A percentile compares a stretch with the other conserved stretches of the same genome.
Conservation (phyloP, 2,888 invertebrate genomes). For the Mamestra brassicae region DNA sequence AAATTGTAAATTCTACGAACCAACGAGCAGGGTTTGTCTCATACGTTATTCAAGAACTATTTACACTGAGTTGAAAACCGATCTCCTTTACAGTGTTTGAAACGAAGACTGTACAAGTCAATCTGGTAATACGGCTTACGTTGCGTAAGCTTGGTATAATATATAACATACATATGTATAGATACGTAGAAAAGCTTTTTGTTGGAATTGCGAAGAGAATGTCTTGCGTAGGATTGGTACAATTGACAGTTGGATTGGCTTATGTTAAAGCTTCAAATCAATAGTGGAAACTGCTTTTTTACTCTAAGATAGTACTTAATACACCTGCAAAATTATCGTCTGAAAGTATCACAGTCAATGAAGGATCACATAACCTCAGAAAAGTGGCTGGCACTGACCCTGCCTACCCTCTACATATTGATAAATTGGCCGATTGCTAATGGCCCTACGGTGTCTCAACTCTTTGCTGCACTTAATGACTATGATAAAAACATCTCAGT, state of each 20-base stretch:
- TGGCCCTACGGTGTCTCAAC: too few species aligned
- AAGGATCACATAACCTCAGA: too few species aligned
- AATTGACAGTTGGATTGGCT: slow-evolving; percentile 2
- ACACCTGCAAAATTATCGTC: too few species aligned
- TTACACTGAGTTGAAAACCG: slow-evolving; percentile 75
- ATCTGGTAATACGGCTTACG: slow-evolving; percentile 61
- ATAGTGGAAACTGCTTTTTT: not conserved
- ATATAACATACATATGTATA: slow-evolving; percentile 3
- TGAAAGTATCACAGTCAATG: too few species aligned
- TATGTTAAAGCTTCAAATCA: slow-evolving; percentile 3
- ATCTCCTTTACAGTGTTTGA: slow-evolving; percentile 65
- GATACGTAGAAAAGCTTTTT: slow-evolving; percentile 19
- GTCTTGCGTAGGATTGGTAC: not conserved
- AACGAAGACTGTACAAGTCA: slow-evolving; percentile 63
- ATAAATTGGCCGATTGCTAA: not conserved
- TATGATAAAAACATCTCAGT: too few species aligned
- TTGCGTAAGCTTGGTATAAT: slow-evolving; percentile 37
- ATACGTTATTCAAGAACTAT: slow-evolving; percentile 82
- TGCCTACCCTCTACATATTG: too few species aligned
- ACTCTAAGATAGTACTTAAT: not conserved
- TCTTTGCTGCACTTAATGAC: too few species aligned
- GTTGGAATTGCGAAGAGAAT: slow-evolving; percentile 8
- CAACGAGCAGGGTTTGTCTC: slow-evolving; percentile 71
- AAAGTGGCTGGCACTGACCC: too few species aligned
- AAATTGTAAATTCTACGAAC: slow-evolving; percentile 74